Percentiles rank a stretch among this genome's conserved stretches.
Evolutionary conservation across 1,140 invertebrate genomes (phyloP).

Genomic region (Drosophila nikananu): DNA sequence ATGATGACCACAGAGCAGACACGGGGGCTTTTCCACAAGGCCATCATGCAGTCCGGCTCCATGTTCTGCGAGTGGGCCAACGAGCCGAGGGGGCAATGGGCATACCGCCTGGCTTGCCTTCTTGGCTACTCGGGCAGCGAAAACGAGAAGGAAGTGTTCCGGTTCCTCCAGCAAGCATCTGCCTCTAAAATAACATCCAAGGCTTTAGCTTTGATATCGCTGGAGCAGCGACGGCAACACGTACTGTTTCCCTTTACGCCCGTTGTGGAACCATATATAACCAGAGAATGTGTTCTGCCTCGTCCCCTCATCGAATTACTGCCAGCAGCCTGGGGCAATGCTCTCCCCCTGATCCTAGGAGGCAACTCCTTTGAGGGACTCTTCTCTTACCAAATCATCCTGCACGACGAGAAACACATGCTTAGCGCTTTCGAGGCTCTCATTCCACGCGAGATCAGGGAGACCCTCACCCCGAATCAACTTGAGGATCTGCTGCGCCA

Average conservation of each 20-base stretch:
- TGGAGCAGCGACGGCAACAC: constrained; percentile 46
- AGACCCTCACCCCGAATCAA: constrained; percentile 20
- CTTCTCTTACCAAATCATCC: constrained; percentile 52
- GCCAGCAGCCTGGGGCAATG: constrained; percentile 78
- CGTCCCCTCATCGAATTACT: constrained; percentile 67
- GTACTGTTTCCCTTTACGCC: constrained; percentile 74
- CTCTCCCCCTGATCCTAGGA: constrained; percentile 84
- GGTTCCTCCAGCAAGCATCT: constrained; percentile 76
- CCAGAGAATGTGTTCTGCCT: constrained; percentile 66
- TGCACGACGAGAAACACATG: constrained; percentile 49
- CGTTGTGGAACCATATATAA: constrained; percentile 81
- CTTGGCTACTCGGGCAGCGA: constrained; percentile 75
- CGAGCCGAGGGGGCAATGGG: constrained; percentile 40
- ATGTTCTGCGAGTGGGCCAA: constrained; percentile 82
- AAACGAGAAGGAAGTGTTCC: constrained; percentile 75
- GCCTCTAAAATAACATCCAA: constrained; percentile 39
- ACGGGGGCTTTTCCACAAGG: constrained; percentile 87
- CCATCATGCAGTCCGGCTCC: constrained; percentile 87
- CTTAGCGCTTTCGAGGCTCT: constrained; percentile 57
- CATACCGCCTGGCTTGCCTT: constrained; percentile 58
- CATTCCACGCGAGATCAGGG: constrained; percentile 49
- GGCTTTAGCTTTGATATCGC: constrained; percentile 20
- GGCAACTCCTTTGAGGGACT: constrained; percentile 84
- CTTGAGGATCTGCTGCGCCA: constrained; percentile 46
- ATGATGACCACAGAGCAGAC: constrained; percentile 71